Percentiles rank a stretch among this genome's conserved stretches.
phyloP scores from a whole-genome alignment of 2,113 vertebrate species.

The Chelonoidis abingdonii region DNA sequence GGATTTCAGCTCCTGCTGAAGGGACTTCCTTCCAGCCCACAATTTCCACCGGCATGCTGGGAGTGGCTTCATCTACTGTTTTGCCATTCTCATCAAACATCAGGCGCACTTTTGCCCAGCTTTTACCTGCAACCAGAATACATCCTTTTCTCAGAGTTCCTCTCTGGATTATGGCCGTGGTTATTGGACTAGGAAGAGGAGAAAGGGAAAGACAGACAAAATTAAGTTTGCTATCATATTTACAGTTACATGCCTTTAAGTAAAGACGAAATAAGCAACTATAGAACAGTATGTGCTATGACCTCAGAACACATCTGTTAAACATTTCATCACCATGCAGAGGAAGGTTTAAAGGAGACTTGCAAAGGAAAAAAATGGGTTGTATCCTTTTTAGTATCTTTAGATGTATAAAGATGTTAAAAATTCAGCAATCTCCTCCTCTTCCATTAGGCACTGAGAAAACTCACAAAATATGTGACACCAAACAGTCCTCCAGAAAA shows the following conservation, averaged over 20 bases:
- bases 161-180: constrained; percentile 91
- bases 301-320: not conserved
- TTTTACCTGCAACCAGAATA: constrained; percentile 89
- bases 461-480: not conserved
- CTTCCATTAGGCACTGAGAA: not conserved
- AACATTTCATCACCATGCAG: not conserved
- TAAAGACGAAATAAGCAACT: not conserved
- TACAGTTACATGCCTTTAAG: not conserved
- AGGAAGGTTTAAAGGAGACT: not conserved
- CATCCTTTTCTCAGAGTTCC: constrained; percentile 89
- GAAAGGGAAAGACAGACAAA: constrained; percentile 9
- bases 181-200: constrained; percentile 79
- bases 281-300: rapidly evolving
- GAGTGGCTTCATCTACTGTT: constrained; percentile 79
- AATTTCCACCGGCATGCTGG: constrained; percentile 89
- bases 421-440: not conserved
- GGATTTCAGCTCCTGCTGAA: constrained; percentile 91
- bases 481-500: not conserved
- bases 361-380: not conserved
- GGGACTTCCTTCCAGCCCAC: constrained; percentile 94
- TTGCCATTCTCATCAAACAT: constrained; percentile 90
- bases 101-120: constrained; percentile 94
- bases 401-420: not conserved
- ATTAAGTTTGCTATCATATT: rapidly evolving
- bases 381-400: not conserved